These are phyloP conservation scores for Abrostola triplasia DNA, from an alignment of 2,888 invertebrate genomes.

Conservation along the genomic window DNA sequence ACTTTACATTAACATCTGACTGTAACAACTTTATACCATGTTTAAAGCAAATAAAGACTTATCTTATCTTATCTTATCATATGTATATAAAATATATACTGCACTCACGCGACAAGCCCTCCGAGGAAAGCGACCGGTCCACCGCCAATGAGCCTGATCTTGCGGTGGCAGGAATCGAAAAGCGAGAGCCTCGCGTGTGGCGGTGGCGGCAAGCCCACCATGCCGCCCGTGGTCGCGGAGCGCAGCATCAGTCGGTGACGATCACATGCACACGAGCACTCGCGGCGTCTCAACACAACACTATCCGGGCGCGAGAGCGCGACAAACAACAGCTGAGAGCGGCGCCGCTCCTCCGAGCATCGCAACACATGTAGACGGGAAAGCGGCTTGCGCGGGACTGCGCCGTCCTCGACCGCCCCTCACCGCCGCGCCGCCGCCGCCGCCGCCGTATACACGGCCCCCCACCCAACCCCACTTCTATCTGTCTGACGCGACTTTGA, in stretches of 20 bases:
- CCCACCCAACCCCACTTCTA: slow-evolving; percentile 44
- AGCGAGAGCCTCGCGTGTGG: slow-evolving; percentile 89
- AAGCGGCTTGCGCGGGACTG: slow-evolving; percentile 86
- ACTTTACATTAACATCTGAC: no score
- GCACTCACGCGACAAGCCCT: slow-evolving; percentile 92
- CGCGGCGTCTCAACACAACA: slow-evolving; percentile 38
- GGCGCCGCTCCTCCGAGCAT: slow-evolving; percentile 89
- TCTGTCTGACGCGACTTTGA: slow-evolving; percentile 63
- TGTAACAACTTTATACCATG: no score
- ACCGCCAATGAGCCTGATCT: slow-evolving; percentile 91
- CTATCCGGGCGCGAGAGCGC: slow-evolving; percentile 69
- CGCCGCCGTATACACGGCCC: slow-evolving; percentile 51
- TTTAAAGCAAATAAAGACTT: no score
- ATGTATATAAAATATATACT: not conserved
- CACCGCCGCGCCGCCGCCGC: slow-evolving; percentile 36
- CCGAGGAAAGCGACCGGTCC: slow-evolving; percentile 90
- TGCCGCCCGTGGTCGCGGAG: slow-evolving; percentile 85
- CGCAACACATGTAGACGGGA: slow-evolving; percentile 77
- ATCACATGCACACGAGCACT: slow-evolving; percentile 72
- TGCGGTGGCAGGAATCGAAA: slow-evolving; percentile 92
- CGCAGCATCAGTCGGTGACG: slow-evolving; percentile 64
- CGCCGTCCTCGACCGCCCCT: slow-evolving; percentile 21
- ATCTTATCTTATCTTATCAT: not conserved
- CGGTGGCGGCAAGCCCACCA: slow-evolving; percentile 78
- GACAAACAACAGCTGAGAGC: slow-evolving; percentile 66